phyloP scores from a whole-genome alignment of 1,140 invertebrate species.

The Panagrolaimus sp. region DNA sequence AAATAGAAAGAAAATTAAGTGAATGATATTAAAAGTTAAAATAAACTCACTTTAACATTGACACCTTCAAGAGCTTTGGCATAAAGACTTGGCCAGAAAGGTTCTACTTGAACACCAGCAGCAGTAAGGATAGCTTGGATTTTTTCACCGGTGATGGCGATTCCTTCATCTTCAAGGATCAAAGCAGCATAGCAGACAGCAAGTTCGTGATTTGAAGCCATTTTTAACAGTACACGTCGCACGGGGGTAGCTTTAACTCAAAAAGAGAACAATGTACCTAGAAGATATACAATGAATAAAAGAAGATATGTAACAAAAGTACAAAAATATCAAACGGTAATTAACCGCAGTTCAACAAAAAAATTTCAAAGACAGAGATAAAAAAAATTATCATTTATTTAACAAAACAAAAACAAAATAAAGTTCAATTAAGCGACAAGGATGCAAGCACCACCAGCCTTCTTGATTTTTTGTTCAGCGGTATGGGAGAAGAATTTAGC shows the following conservation, averaged over 20 bases:
- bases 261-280: slow-evolving; percentile 52
- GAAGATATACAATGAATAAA: slow-evolving; percentile 7
- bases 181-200: slow-evolving; percentile 93
- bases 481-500: slow-evolving; percentile 96
- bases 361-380: not conserved
- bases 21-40: not conserved
- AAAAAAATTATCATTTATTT: not conserved
- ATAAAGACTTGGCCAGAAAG: slow-evolving; percentile 95
- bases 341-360: slow-evolving; percentile 3
- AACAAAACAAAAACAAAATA: slow-evolving; percentile 22
- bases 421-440: slow-evolving; percentile 75
- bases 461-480: slow-evolving; percentile 95
- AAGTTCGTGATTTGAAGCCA: slow-evolving; percentile 68
- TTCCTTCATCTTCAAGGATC: slow-evolving; percentile 91
- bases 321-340: slow-evolving; percentile 12
- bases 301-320: slow-evolving; percentile 13
- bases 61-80: slow-evolving; percentile 90
- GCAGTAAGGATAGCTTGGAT: slow-evolving; percentile 93
- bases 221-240: slow-evolving; percentile 46
- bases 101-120: slow-evolving; percentile 88
- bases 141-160: slow-evolving; percentile 93
- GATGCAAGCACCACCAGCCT: slow-evolving; percentile 89
- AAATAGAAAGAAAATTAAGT: slow-evolving; percentile 9
- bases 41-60: slow-evolving; percentile 69
- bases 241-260: slow-evolving; percentile 48